Evolutionary conservation across 2,888 invertebrate genomes (phyloP).

Genomic region (Euzophera pinguis): DNA sequence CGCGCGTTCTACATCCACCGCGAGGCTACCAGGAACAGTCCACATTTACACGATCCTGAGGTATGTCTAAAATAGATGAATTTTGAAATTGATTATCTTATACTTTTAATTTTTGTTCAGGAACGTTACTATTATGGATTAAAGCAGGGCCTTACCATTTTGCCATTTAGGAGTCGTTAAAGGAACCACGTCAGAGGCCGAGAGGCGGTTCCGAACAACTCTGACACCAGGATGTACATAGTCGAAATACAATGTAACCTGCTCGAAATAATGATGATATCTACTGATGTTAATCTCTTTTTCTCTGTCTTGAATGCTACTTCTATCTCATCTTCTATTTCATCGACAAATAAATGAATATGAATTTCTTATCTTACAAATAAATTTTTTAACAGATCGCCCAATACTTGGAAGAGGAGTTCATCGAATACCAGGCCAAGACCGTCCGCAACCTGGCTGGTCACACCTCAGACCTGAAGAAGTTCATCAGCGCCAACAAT

Average conservation of each 20-base stretch:
- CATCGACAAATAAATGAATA: not conserved
- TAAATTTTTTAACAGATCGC: slow-evolving; percentile 68
- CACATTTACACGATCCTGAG: slow-evolving; percentile 83
- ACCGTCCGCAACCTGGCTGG: slow-evolving; percentile 86
- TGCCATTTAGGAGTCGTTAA: too few relatives aligned
- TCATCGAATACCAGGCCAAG: slow-evolving; percentile 84
- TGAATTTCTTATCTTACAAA: slow-evolving; percentile 14
- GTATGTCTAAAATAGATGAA: slow-evolving; percentile 39
- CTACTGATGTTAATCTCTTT: too few relatives aligned
- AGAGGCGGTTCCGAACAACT: too few relatives aligned
- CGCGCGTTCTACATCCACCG: slow-evolving; percentile 85
- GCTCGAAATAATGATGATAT: too few relatives aligned
- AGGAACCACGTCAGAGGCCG: too few relatives aligned
- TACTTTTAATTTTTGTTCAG: too few relatives aligned
- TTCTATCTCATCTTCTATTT: too few relatives aligned
- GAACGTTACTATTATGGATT: too few relatives aligned
- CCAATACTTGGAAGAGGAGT: slow-evolving; percentile 88
- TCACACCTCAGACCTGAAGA: slow-evolving; percentile 85
- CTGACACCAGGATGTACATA: too few relatives aligned
- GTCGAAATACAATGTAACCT: too few relatives aligned
- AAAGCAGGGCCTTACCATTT: too few relatives aligned
- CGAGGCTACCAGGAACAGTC: slow-evolving; percentile 78
- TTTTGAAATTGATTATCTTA: not conserved
- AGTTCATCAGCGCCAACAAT: slow-evolving; percentile 76
- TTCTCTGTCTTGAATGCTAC: too few relatives aligned